Percentiles rank a stretch among this genome's conserved stretches.
These are phyloP conservation scores for Neotoma lepida DNA, from an alignment of 2,113 vertebrate genomes.

Conservation along the genomic window DNA sequence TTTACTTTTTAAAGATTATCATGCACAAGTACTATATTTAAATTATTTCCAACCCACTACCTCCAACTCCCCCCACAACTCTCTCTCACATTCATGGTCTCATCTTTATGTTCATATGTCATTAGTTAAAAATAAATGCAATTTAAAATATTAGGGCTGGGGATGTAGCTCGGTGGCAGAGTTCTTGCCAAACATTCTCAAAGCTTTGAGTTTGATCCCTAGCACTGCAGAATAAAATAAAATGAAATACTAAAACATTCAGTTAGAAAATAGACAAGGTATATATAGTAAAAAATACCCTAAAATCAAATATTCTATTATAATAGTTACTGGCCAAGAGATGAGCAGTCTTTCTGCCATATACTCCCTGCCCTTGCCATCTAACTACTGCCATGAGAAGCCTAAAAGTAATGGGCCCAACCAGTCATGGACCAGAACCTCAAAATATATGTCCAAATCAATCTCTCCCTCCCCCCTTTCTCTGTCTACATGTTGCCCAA, in stretches of 20 bases:
- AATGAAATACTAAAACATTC: not conserved
- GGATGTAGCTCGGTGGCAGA: not conserved
- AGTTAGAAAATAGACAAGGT: not conserved
- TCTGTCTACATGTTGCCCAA: not conserved
- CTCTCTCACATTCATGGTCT: not conserved
- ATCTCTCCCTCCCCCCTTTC: not conserved
- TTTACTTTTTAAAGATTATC: not conserved
- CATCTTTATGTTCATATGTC: not conserved
- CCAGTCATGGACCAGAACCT: not conserved
- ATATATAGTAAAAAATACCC: not conserved
- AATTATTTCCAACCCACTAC: not conserved
- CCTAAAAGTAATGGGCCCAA: not conserved
- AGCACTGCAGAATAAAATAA: not conserved
- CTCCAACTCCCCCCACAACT: not conserved
- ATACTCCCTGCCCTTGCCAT: not conserved
- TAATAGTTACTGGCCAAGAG: not conserved
- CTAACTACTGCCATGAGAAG: not conserved
- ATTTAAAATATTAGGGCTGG: not conserved
- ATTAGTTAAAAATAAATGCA: not conserved
- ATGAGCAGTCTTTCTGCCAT: not conserved
- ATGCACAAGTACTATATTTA: not conserved
- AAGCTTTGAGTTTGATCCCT: not conserved
- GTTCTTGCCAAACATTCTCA: not conserved
- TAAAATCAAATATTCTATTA: not conserved
- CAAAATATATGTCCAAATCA: not conserved